Percentiles rank a stretch among this genome's conserved stretches.
Conservation (phyloP, 2,797 vertebrate genomes). For the Yasuhikotakia modesta region DNA sequence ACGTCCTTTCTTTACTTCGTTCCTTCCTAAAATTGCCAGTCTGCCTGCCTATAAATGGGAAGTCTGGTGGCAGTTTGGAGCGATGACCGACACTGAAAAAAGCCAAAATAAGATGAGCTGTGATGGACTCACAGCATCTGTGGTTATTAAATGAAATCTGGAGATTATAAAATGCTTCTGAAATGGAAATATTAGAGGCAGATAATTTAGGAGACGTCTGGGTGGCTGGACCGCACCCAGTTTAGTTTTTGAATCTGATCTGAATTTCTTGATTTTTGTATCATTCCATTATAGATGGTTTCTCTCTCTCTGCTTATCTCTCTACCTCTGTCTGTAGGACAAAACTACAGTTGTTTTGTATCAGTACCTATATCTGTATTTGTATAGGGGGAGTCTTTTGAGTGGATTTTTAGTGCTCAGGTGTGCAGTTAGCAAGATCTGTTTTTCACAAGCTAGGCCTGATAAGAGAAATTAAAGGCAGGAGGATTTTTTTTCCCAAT, state of each 20-base stretch:
- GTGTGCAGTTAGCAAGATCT: not conserved
- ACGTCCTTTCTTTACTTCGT: slow-evolving; percentile 49
- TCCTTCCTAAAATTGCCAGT: slow-evolving; percentile 45
- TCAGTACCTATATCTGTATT: not conserved
- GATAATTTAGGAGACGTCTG: slow-evolving; percentile 46
- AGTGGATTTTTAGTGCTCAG: not conserved
- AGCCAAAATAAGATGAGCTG: slow-evolving; percentile 53
- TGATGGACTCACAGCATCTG: slow-evolving; percentile 28
- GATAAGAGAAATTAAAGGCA: not conserved
- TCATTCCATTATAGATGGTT: not conserved
- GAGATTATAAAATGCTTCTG: slow-evolving; percentile 61
- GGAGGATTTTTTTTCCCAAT: slow-evolving; percentile 15
- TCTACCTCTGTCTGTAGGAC: not conserved
- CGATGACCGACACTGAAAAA: slow-evolving; percentile 68
- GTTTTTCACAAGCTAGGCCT: slow-evolving; percentile 6
- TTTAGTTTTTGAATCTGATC: too few relatives aligned
- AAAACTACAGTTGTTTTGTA: not conserved
- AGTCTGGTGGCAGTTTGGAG: slow-evolving; percentile 64
- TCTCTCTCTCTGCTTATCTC: not conserved
- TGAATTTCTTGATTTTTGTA: slow-evolving; percentile 2
- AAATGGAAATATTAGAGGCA: slow-evolving; percentile 65
- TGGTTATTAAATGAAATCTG: slow-evolving; percentile 66
- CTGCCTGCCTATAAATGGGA: slow-evolving; percentile 67
- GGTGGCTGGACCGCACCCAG: slow-evolving; percentile 24
- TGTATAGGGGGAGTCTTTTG: not conserved